Evolutionary conservation across 2,113 vertebrate genomes (phyloP).

Genomic region (Calidris pugnax): DNA sequence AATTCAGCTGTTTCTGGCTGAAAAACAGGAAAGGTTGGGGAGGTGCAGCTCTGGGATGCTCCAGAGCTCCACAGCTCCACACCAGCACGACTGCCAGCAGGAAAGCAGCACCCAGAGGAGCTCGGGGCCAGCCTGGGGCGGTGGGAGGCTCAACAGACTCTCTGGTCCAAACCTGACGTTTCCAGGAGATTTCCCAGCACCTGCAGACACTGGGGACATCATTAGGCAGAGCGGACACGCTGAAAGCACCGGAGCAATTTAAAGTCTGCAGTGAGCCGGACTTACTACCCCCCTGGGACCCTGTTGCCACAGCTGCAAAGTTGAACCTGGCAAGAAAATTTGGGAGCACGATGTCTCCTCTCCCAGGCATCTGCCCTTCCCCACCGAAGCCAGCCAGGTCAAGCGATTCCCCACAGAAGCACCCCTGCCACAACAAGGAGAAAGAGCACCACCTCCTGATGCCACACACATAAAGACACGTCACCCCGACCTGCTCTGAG

Average conservation of each 20-base stretch:
- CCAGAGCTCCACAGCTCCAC: background rate
- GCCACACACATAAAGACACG: background rate
- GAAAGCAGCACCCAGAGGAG: background rate
- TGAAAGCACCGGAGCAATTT: background rate
- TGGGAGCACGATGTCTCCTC: background rate
- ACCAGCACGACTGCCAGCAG: fast-evolving
- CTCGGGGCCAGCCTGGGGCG: fast-evolving
- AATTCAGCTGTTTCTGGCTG: background rate
- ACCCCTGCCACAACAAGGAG: background rate
- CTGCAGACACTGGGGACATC: background rate
- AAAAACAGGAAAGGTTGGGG: background rate
- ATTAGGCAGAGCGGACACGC: background rate
- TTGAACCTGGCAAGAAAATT: background rate
- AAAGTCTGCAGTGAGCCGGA: background rate
- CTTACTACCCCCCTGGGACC: background rate
- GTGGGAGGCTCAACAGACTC: background rate
- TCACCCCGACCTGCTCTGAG: fast-evolving
- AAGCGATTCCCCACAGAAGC: fast-evolving
- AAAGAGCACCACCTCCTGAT: background rate
- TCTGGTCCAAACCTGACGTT: background rate
- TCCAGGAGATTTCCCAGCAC: background rate
- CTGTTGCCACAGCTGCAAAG: fast-evolving
- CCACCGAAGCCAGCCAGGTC: fast-evolving
- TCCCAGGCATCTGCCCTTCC: background rate
- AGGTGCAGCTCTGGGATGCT: background rate